Conservation (phyloP, 2,888 invertebrate species). For the Amiota communis region DNA sequence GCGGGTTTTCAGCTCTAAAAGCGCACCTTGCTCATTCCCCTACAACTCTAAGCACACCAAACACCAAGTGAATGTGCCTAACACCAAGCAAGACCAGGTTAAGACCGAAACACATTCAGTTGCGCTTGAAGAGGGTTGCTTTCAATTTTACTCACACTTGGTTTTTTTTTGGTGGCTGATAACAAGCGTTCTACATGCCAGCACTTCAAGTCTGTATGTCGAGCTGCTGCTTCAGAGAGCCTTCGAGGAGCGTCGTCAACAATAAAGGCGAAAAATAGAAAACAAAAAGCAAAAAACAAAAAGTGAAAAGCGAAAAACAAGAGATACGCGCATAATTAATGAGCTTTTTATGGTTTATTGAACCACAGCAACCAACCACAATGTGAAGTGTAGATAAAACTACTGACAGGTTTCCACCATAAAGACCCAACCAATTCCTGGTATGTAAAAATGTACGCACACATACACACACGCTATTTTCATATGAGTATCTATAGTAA, state of each 20-base stretch:
- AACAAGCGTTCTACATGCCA: conserved; percentile 9
- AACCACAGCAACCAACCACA: conserved; percentile 55
- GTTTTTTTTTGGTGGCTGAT: conserved; percentile 5
- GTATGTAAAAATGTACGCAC: conserved; percentile 36
- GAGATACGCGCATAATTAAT: conserved; percentile 71
- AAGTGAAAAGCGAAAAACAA: conserved; percentile 40
- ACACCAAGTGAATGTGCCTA: background rate
- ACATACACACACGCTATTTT: background rate
- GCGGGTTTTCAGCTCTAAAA: conserved; percentile 7
- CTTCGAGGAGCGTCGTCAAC: conserved; percentile 46
- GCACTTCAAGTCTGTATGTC: background rate
- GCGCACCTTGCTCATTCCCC: conserved; percentile 5
- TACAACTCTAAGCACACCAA: background rate
- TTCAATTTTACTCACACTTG: background rate
- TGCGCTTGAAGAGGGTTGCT: background rate
- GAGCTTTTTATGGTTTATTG: conserved; percentile 72
- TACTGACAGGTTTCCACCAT: conserved; percentile 7
- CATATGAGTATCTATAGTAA: background rate
- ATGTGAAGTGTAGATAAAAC: conserved; percentile 37
- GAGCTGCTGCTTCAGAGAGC: background rate
- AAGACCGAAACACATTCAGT: background rate
- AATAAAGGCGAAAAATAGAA: background rate
- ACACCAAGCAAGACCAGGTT: background rate
- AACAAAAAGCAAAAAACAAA: background rate
- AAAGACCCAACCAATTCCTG: conserved; percentile 40